Base-by-base conservation (phyloP, 2,113 vertebrate genomes). In the Puntigrus tetrazona region DNA sequence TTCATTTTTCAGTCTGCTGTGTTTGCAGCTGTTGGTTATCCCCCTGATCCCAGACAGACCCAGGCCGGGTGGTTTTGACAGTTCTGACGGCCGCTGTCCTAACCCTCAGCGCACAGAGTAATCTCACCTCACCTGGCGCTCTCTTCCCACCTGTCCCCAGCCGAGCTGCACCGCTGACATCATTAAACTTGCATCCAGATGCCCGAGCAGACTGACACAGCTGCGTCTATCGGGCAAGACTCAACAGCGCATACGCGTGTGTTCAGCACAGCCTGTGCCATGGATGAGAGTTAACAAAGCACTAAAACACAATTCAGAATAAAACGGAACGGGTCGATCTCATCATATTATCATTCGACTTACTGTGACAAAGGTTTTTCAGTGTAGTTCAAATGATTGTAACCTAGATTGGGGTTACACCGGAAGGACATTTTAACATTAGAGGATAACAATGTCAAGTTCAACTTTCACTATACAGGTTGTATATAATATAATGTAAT, bases 21-120 rank as follows among this genome's bases (percentile, higher is more conserved):
- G 90, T 86, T 65, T 87, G 89, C 88, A 92, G 89, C 81, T 89
- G 87, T 78, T 86, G 72, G 70, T 70, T 81, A 74, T 81, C 83
- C 65, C 85, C 81, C 78, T 79, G 76, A 82, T 89, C 65, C 76
- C 59, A 52, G 43, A 61, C 72, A 84, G 83, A 77, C 80, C 81
- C 81, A 84, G 74, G 55, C 78, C 78, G 76, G 70, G 50, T 83
- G 81, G 85, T 57, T 82, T 84, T 86, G 88, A 88, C 83, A 86
- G 85, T 55, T 87, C 50, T 85, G 85, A 87, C 75, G 83, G 76
- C 75, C 84, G 72, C 79, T 85, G 82, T 78, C 41, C 86, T 80
- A 87, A 86, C 87, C 81, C 79, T 61, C 22, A 69, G 81, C 67
- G 82, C 82, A 77, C 78, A 36, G 79, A 84, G 82, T 87, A 83